Base-by-base conservation (phyloP, 2,113 vertebrate species). In the Hylia prasina region DNA sequence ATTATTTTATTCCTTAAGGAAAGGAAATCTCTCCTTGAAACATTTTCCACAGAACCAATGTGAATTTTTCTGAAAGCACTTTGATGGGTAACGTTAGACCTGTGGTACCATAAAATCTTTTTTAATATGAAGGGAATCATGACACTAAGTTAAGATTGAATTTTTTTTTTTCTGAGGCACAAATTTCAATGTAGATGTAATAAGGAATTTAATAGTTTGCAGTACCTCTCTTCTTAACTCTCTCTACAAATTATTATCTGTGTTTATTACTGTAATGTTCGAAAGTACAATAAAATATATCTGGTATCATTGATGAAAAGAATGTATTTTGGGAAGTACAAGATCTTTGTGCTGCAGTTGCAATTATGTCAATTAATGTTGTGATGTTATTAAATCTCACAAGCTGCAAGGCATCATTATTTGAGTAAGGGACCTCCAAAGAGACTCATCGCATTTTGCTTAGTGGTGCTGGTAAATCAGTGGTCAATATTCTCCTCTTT, bases 121-220 rank as follows among this genome's bases (percentile, higher is more conserved):
- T 57, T 88, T 88, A 93, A 82, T 83, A 47, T 4, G 30, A 91
- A 95, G 72, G 63, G 60, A 79, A 65, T 80, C 6, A 37, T 31
- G 69, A 44, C 44, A 78, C 71, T 77, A 80, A 75, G n/a, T 82
- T 57, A 54, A 79, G 54, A 42, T 10, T 45, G 63, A 63, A 9
- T 57, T 31, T n/a, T 13, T 39, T 12, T 77, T 40, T 94, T 87
- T 73, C 86, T 68, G 65, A 54, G 72, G 28, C 69, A 77, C 37
- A 63, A 87, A 95, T 97, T 95, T 97, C 93, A 96, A 78, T 82
- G 77, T 91, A 94, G 92, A 82, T 82, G 45, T 95, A 95, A 85
- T 64, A 91, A 87, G 61, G 69, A 94, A 94, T 94, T 92, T 93
- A 97, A 93, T 81, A 87, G 69, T 66, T 82, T 53, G 13, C 63